Evolutionary conservation across 2,113 vertebrate species (phyloP), one percentile per base, ranked within the genome.

Genomic region (Actenoides hombroni): DNA sequence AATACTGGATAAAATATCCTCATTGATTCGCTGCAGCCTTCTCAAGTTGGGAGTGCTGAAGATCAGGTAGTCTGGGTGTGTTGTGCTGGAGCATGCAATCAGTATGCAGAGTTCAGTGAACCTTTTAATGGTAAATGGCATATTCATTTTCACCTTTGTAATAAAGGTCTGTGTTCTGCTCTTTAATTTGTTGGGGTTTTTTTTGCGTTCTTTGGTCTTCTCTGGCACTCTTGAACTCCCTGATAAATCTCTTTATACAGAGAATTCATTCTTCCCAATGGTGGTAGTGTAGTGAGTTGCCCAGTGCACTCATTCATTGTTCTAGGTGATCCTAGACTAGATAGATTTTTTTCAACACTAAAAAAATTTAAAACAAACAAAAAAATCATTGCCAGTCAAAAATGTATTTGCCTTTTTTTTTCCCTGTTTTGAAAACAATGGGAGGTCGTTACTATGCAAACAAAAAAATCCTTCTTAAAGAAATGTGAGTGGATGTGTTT

Each of bases 121-220:
- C 40, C 73, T 91, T 91, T 96, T 94, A 70, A 31, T 88, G 89
- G 74, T 88, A 96, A 97, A 91, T 73, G 60, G 56, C 51, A 64
- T 81, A 71, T 95, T 94, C 48, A 69, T 90, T 86, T 96, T 96
- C 70, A 88, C 57, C 61, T 96, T 51, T 8, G 1, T 93, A 83
- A 93, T 92, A 94, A 94, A 90, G 77, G 24, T 40, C n/a, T 92
- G 88, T 92, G 76, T 80, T 97, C 40, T 96, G 92, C 64, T 87
- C 35, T 26, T 33, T 46, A 26, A 18, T 91, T 92, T 25, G 67
- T 94, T 73, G 33, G 25, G 14, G 25, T 8, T 56, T 56, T 3
- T 53, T 48, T 15, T 5, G 28, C 7, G 31, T 69, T 80, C 24
- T 92, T 83, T 90, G 4, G 9, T 17, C 17, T 86, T 63, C 29